Percentiles rank a stretch among this genome's conserved stretches.
Conservation (phyloP, 1,140 invertebrate species). For the Heliothis subflexa region DNA sequence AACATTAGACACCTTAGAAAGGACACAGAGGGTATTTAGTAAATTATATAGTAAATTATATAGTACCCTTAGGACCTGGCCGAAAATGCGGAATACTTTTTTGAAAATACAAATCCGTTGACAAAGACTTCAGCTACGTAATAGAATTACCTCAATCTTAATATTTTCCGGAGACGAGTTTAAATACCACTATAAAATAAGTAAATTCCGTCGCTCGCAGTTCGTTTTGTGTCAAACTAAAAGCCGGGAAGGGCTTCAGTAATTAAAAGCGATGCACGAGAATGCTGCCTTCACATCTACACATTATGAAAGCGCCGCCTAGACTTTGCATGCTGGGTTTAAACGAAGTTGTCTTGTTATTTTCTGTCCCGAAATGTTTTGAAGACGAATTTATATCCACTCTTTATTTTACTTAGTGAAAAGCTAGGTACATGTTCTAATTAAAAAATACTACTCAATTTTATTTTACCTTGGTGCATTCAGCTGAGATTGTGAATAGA, state of each 20-base stretch:
- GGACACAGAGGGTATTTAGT: no score
- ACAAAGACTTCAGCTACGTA: not conserved
- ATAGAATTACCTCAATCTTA: not conserved
- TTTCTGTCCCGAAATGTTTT: not conserved
- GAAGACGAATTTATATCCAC: no score
- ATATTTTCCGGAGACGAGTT: not conserved
- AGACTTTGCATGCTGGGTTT: constrained; percentile 2
- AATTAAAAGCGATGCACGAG: constrained; percentile 25
- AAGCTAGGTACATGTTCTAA: no score
- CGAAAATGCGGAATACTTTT: no score
- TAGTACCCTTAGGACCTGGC: no score
- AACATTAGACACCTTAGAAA: no score
- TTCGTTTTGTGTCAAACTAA: constrained; percentile 15
- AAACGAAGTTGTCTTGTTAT: constrained; percentile 5
- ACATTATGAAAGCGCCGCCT: constrained; percentile 16
- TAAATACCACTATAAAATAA: not conserved
- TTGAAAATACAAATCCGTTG: not conserved
- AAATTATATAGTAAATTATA: no score
- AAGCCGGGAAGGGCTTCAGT: constrained; percentile 10
- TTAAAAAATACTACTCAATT: no score
- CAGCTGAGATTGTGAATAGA: no score
- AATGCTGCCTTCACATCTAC: constrained; percentile 32
- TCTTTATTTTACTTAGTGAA: no score
- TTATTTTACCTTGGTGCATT: no score
- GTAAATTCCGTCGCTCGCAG: not conserved